Percentiles rank a stretch among this genome's conserved stretches.
Evolutionary conservation across 2,797 vertebrate genomes (phyloP).

Genomic region (Anomalospiza imberbis): DNA sequence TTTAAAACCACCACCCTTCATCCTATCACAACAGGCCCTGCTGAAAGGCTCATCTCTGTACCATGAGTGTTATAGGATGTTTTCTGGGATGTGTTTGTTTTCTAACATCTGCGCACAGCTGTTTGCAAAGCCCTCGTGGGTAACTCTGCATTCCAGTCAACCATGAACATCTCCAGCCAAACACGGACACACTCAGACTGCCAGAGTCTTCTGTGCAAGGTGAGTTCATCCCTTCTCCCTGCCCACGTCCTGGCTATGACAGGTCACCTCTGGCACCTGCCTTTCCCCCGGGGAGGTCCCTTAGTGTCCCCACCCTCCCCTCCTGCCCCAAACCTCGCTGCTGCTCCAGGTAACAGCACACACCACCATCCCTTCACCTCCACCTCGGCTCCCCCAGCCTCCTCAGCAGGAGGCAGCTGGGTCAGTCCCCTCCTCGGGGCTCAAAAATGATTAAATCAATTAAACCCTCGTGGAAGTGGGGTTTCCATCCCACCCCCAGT

Average conservation of each 20-base stretch:
- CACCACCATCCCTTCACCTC: background rate
- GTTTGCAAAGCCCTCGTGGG: background rate
- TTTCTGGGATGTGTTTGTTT: background rate
- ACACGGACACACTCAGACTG: accelerated
- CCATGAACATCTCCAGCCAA: background rate
- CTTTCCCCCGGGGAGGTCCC: background rate
- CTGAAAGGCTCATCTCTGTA: background rate
- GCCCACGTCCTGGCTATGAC: accelerated
- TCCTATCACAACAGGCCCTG: background rate
- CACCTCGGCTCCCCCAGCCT: background rate
- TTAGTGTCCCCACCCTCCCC: background rate
- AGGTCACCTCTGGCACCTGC: background rate
- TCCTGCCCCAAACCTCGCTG: accelerated
- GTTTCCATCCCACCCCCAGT: background rate
- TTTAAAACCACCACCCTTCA: background rate
- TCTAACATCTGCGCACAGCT: background rate
- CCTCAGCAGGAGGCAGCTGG: background rate
- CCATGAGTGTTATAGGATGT: background rate
- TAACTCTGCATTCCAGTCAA: background rate
- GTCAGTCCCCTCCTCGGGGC: accelerated
- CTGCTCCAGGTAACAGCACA: background rate
- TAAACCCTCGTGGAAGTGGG: accelerated
- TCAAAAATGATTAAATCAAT: accelerated
- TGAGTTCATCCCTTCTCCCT: background rate
- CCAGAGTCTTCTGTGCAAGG: background rate